Base-by-base conservation (phyloP, 53 echinoderm and acorn worm genomes). In the Arbacia lixula region DNA sequence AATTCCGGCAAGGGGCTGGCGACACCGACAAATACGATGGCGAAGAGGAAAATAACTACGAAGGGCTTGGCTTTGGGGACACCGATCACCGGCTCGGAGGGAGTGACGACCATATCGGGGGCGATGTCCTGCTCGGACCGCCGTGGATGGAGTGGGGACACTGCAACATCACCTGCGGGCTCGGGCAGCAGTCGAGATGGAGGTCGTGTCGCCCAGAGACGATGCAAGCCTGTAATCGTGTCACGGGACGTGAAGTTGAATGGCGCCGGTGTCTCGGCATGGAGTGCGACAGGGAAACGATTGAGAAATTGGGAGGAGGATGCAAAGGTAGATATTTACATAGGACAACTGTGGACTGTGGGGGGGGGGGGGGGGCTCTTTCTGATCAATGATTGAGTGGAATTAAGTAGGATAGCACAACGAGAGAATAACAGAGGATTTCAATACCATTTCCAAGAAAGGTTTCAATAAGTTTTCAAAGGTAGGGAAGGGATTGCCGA, bases 241-340 rank as follows among this genome's bases (percentile, higher is more conserved):
- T 78, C 22, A 78, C 79, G 26, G 79, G 79, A 0, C 79, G 79
- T 14, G 39, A 60, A 17, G 41, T 10, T 4, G 79, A 78, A 6
- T 78, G 79, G 79, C 35, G 79, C n/a, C 34, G 79, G 39, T 78
- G 79, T 40, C 79, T 78, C 1, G 79, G 79, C 5, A 78, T 78
- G 79, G 79, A 78, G 5, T 78, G 79, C 27, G 79, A 78, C 40
- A 33, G 28, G 41, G 36, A 60, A 29, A 78, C 79, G 24, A 38
- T 78, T 3, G 19, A 41, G 14, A 60, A 60, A 17, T 60, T 78
- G 0, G 60, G 58, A 27, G 77, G 77, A 36, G 60, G 60, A 16
- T 78, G 79, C 60, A 38, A 60, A 78, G 79, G 79, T 78, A 60
- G n/a, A n/a, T n/a, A n/a, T n/a, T n/a, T n/a, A n/a, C n/a, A n/a